A percentile compares a stretch with the other conserved stretches of the same genome.
These are phyloP conservation scores for Patella caerulea DNA, from an alignment of 2,888 invertebrate genomes.

Conservation along the genomic window DNA sequence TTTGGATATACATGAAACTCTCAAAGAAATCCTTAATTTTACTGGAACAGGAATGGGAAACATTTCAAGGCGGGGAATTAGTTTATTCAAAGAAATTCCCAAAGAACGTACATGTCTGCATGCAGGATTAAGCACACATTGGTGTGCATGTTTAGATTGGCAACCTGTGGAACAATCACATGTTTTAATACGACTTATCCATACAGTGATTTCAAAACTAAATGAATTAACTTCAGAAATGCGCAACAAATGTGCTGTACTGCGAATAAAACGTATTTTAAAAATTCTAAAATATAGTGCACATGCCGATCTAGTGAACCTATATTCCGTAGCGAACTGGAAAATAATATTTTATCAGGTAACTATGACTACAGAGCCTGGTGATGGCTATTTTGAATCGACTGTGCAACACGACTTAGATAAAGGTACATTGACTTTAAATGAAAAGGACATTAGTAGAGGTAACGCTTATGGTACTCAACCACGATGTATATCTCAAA, in stretches of 20 bases:
- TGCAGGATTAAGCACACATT: constrained; percentile 92
- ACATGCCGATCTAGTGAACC: constrained; percentile 49
- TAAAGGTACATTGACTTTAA: constrained; percentile 33
- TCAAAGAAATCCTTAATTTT: constrained; percentile 78
- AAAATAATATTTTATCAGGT: constrained; percentile 40
- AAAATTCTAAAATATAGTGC: constrained; percentile 22
- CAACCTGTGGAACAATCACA: constrained; percentile 75
- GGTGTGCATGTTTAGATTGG: constrained; percentile 94
- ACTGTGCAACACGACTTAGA: constrained; percentile 36
- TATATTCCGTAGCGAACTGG: constrained; percentile 77
- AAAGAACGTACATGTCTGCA: constrained; percentile 84
- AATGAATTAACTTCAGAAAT: constrained; percentile 36
- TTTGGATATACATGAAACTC: constrained; percentile 89
- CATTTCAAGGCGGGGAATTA: constrained; percentile 53
- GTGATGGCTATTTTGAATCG: constrained; percentile 46
- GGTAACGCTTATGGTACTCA: constrained; percentile 47
- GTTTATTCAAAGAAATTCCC: constrained; percentile 73
- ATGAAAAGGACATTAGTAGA: constrained; percentile 38
- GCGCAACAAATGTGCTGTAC: constrained; percentile 78
- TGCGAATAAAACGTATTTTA: constrained; percentile 56
- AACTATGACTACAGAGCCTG: constrained; percentile 41
- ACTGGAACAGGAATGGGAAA: constrained; percentile 51
- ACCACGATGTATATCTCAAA: constrained; percentile 36
- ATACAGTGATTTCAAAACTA: constrained; percentile 75
- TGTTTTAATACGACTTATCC: constrained; percentile 78